These are phyloP conservation scores for Sinocyclocheilus anophthalmus DNA, from an alignment of 2,113 vertebrate species.

Conservation along the genomic window DNA sequence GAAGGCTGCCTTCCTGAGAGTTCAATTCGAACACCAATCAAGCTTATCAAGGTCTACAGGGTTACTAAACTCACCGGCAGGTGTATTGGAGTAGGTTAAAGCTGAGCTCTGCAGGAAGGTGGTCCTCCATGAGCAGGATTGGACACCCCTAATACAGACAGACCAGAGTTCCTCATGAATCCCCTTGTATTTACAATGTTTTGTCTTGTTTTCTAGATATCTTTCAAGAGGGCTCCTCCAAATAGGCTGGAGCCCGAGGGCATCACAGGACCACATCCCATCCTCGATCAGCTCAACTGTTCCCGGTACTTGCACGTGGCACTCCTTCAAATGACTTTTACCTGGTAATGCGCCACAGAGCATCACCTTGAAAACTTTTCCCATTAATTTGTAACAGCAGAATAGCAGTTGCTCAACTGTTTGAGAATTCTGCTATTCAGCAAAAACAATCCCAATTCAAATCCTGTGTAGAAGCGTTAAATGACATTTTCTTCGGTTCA, in stretches of 20 bases:
- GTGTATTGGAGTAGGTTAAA: neutral
- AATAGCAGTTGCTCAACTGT: neutral
- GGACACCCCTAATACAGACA: too few relatives aligned
- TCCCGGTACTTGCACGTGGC: neutral
- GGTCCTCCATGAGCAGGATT: neutral
- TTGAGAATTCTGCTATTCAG: constrained; percentile 18
- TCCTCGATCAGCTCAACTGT: neutral
- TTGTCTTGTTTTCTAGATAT: neutral
- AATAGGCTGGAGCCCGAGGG: neutral
- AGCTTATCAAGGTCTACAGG: neutral
- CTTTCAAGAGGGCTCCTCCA: neutral
- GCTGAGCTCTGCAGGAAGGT: neutral
- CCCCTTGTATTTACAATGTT: neutral
- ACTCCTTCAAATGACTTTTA: constrained; percentile 45
- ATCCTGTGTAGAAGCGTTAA: neutral
- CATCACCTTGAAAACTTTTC: constrained; percentile 45
- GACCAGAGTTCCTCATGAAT: neutral
- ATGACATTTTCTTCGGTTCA: neutral
- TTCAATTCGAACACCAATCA: neutral
- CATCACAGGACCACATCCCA: neutral
- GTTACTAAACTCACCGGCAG: too few relatives aligned
- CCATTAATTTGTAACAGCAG: constrained; percentile 10
- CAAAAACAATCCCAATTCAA: constrained; percentile 27
- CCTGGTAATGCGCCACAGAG: neutral
- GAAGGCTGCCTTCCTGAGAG: neutral